phyloP scores from a whole-genome alignment of 1,140 invertebrate genomes.

The Cyclina sinensis region DNA sequence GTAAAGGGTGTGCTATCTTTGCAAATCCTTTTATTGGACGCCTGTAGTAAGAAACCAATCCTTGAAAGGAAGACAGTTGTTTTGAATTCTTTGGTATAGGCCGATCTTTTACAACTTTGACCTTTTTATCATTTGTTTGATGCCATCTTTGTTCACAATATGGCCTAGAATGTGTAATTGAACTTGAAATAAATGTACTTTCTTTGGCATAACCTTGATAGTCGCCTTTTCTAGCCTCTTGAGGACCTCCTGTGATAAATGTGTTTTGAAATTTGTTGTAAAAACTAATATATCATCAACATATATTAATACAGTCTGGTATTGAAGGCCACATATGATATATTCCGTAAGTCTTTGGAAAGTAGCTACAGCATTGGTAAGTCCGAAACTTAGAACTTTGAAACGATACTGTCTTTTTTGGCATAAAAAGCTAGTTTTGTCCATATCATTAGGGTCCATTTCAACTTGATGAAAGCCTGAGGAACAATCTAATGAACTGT shows the following conservation, averaged over 20 bases:
- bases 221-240: background rate
- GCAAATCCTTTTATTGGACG: background rate
- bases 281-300: slow-evolving; percentile 65
- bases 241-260: slow-evolving; percentile 23
- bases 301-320: slow-evolving; percentile 72
- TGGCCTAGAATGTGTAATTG: slow-evolving; percentile 73
- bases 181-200: slow-evolving; percentile 25
- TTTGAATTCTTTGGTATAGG: slow-evolving; percentile 35
- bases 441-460: slow-evolving; percentile 71
- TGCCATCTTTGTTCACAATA: slow-evolving; percentile 78
- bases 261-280: slow-evolving; percentile 32
- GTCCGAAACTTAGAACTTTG: slow-evolving; percentile 51
- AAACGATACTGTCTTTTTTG: slow-evolving; percentile 73
- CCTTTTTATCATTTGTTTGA: slow-evolving; percentile 85
- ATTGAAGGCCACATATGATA: slow-evolving; percentile 52
- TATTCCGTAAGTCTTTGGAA: slow-evolving; percentile 55
- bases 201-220: slow-evolving; percentile 59
- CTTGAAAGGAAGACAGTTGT: slow-evolving; percentile 6
- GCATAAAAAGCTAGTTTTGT: slow-evolving; percentile 78
- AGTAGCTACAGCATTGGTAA: slow-evolving; percentile 24
- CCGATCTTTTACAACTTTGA: slow-evolving; percentile 81
- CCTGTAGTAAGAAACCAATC: slow-evolving; percentile 13
- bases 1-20: background rate
- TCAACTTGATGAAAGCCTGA: slow-evolving; percentile 81
- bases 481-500: slow-evolving; percentile 74